These are phyloP conservation scores for Phainopepla nitens DNA, from an alignment of 2,113 vertebrate genomes.

Conservation along the genomic window DNA sequence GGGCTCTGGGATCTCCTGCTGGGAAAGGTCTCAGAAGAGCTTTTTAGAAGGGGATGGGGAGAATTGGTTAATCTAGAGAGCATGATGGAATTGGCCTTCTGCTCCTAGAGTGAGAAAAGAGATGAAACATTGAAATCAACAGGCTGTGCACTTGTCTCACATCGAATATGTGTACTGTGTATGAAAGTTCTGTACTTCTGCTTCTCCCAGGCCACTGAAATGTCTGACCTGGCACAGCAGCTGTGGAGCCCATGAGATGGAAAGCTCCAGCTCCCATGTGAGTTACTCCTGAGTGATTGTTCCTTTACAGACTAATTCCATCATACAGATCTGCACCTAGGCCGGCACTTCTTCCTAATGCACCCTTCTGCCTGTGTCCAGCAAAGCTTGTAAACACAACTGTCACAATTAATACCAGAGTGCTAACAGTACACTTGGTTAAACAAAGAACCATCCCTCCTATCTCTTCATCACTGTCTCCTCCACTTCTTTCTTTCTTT, in stretches of 20 bases:
- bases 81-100: not conserved
- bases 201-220: not conserved
- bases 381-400: not conserved
- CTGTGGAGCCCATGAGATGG: not conserved
- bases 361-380: not conserved
- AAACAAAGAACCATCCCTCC: not conserved
- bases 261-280: not conserved
- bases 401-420: not conserved
- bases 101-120: not conserved
- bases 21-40: not conserved
- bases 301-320: not conserved
- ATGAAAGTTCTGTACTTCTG: not conserved
- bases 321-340: not conserved
- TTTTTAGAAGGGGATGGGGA: not conserved
- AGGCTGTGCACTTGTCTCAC: not conserved
- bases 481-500: not conserved
- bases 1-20: rapidly evolving
- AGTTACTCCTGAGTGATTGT: too few relatives aligned
- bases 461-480: not conserved
- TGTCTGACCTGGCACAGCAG: not conserved
- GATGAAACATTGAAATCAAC: not conserved
- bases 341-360: not conserved
- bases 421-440: too few relatives aligned
- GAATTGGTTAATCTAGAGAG: not conserved
- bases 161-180: rapidly evolving